Percentiles rank a stretch among this genome's conserved stretches.
These are phyloP conservation scores for Prochilodus magdalenae DNA, from an alignment of 2,113 vertebrate species.

Conservation along the genomic window DNA sequence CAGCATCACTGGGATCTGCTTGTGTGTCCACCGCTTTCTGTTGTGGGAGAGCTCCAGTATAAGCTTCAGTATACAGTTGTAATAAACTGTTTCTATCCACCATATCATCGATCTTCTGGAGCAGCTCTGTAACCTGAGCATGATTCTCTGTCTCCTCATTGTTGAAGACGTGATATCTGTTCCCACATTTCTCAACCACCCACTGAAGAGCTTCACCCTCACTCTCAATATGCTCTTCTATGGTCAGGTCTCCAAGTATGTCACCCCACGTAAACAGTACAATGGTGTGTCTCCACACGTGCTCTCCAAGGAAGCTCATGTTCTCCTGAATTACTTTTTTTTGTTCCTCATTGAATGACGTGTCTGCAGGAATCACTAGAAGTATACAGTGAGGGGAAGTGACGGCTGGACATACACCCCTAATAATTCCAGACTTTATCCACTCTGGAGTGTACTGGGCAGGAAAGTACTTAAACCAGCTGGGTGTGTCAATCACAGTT, in stretches of 20 bases:
- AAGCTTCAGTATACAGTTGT: no score
- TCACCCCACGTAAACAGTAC: slow-evolving; percentile 52
- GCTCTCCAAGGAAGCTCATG: slow-evolving; percentile 38
- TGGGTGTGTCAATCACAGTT: background rate
- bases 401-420: background rate
- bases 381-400: background rate
- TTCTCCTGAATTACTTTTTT: slow-evolving; percentile 36
- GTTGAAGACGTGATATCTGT: slow-evolving; percentile 27
- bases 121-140: background rate
- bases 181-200: slow-evolving; percentile 21
- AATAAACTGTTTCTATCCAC: background rate
- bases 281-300: slow-evolving; percentile 43
- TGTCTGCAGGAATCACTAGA: slow-evolving; percentile 33
- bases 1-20: background rate
- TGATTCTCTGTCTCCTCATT: background rate
- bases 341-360: slow-evolving; percentile 43
- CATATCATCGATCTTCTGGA: background rate
- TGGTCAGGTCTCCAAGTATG: slow-evolving; percentile 5
- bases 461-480: background rate
- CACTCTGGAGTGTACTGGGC: background rate
- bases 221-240: slow-evolving; percentile 53
- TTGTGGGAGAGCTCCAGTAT: no score
- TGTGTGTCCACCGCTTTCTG: no score
- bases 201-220: slow-evolving; percentile 34
- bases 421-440: background rate